Base-by-base conservation (phyloP, 2,888 invertebrate genomes). In the Stomorhina lunata region DNA sequence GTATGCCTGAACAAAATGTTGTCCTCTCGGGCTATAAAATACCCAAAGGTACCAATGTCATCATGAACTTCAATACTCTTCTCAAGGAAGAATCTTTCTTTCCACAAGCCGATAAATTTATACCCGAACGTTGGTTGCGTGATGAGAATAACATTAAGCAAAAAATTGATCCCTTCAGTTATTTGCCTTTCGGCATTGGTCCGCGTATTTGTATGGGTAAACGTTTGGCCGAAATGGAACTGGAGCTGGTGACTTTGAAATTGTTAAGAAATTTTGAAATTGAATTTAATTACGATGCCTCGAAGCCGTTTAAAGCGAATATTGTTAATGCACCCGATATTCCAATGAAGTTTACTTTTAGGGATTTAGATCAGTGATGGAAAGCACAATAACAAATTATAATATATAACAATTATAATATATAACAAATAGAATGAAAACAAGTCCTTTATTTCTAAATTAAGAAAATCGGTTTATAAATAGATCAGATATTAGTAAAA, bases 71-170 rank as follows among this genome's bases (percentile, higher is more conserved):
- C 85, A 94, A 94, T 86, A 92, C 93, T 1, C 93, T 86, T 3
- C 6, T 84, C 5, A 91, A 93, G 85, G 92, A 92, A 86, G 93
- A 94, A 10, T 91, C 93, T 63, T 93, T 95, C 84, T 95, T 94
- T 86, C 92, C 93, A 0, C 91, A 92, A 7, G 91, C 95, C 0
- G 87, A 92, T 0, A 92, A 93, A 78, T 96, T 93, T 86, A 87
- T 94, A 20, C 96, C 96, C 0, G 96, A 96, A 87, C 91, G 97
- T 40, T 97, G 96, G 96, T 75, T 92, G 15, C 86, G 88, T 3
- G 81, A 86, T 68, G 63, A 45, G 0, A 80, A 82, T 0, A 84
- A 85, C 12, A 85, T 85, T 32, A 86, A 84, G 53, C 7, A 37
- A 0, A 84, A 76, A 6, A 43, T 77, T 1, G 75, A 84, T 75